Evolutionary conservation across 2,797 vertebrate genomes (phyloP), one percentile per base, ranked within the genome.

Genomic region (Oreochromis grahami): DNA sequence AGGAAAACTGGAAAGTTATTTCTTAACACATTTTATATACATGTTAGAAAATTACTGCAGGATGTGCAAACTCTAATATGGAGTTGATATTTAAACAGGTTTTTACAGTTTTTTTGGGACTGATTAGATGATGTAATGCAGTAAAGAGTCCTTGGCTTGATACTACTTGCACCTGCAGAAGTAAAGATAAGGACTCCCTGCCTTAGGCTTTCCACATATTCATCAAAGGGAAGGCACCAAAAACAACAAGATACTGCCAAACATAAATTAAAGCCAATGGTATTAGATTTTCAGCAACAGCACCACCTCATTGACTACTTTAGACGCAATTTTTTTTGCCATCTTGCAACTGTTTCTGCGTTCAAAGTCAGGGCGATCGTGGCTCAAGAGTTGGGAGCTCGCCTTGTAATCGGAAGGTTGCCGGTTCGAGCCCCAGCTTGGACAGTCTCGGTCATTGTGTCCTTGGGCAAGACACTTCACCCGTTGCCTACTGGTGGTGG

Each of bases 161-260:
- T 63, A 63, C 34, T 38, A 63, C 32, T n/a, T 38, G 32, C 58
- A 38, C 34, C 34, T 63, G 63, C 32, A 68, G 36, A 70, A 43
- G 8, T 2, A 68, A 43, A 24, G n/a, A 68, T 43, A 43, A 43
- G 5, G 13, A 70, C 38, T 70, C 6, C 63, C 36, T 43, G 38
- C 38, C 38, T 70, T 70, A 43, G 0, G 2, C n/a, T 68, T 68
- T 68, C 63, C 63, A 43, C n/a, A 24, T 68, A 68, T 43, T 15
- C 8, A 68, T 36, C 0, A 65, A 41, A 36, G 12, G 36, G n/a
- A 41, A 68, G 19, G 7, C 0, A 38, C 60, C 19, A 41, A 19
- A 34, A 65, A 41, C 60, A 65, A 21, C 34, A 41, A 14, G 7
- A 65, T 24, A 0, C n/a, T 65, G 36, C 36, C 60, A 38, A 65